Base-by-base conservation (phyloP, 2,797 vertebrate genomes). In the Falco biarmicus region DNA sequence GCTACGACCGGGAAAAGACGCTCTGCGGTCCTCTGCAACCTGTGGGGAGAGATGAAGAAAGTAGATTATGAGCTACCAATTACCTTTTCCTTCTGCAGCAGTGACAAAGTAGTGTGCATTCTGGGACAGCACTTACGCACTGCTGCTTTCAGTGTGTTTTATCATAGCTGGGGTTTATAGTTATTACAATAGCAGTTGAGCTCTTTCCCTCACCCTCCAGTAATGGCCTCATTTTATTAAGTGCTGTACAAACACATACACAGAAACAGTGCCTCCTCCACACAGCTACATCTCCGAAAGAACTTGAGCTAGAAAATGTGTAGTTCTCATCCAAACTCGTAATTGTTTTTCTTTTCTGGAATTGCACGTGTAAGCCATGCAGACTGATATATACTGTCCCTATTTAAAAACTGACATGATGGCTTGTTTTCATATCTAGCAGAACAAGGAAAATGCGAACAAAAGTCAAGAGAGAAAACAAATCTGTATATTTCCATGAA, bases 401-500 rank as follows among this genome's bases (percentile, higher is more conserved):
- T 93, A 22, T 93, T 94, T 96, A 28, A 94, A 92, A 91, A 50
- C 65, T 66, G 59, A 84, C 87, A 59, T 24, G 75, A 93, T 53
- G 57, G 43, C 51, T 89, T 96, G 85, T 91, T 96, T 97, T 94
- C 63, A 19, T 94, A 53, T 75, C 76, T 31, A 92, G 64, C 73
- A 95, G 75, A 86, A 93, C n/a, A 77, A 69, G 70, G 66, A 80
- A 95, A 95, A 95, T 39, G 87, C 0, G 64, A 96, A 83, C 90
- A 92, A 96, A 96, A 96, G 91, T 95, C 93, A 94, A 70, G 84
- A 93, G 89, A 76, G 94, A 96, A 97, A 97, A 97, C 91, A 96
- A 97, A 96, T 96, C 89, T 96, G 93, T 96, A 63, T 63, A 93
- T 97, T 95, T 97, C 91, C 80, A 83, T 86, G 65, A 95, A 77